Evolutionary conservation across 2,113 vertebrate genomes (phyloP), one percentile per base, ranked within the genome.

Genomic region (Chelonoidis abingdonii): DNA sequence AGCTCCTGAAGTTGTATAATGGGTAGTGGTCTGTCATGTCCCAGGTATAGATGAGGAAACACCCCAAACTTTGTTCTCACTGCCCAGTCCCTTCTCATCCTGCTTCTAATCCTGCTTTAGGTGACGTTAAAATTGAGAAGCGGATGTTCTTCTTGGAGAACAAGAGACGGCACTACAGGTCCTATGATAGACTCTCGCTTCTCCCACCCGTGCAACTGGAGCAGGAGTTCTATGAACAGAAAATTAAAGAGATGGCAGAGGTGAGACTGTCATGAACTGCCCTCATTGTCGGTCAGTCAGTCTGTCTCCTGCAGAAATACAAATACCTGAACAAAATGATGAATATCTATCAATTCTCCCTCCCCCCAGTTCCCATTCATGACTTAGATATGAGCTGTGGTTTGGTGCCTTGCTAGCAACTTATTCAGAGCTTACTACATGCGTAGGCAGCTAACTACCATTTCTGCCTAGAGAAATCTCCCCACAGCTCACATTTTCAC

Each of bases 171-270:
- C 99, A 99, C 96, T 99, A 98, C 97, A 98, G 99, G 88, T 98
- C 97, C 24, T 99, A 99, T 41, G 99, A 97, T 53, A 98, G 93
- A 50, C 98, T 94, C 47, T 92, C 98, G 4, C 98, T 99, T 78
- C 99, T 99, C 35, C 98, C 98, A 4, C 98, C 99, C 0, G 98
- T 99, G 90, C 98, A 98, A 38, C 98, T 98, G 90, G 99, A 99
- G 97, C 98, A 99, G 88, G 97, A 98, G 3, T 99, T 99, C 98
- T 99, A 99, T 53, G 99, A 99, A 92, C 99, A 99, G 98, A 99
- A 99, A 96, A 98, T 99, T 93, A 99, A 99, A 97, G 99, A 99
- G 94, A 99, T 99, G 98, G 99, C 99, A 62, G 99, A 99, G 99
- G 99, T 99, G 97, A 94, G 81, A 86, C 96, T 90, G 92, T 29